Conservation (phyloP, 1,140 invertebrate genomes). For the Drosophila dunni region DNA sequence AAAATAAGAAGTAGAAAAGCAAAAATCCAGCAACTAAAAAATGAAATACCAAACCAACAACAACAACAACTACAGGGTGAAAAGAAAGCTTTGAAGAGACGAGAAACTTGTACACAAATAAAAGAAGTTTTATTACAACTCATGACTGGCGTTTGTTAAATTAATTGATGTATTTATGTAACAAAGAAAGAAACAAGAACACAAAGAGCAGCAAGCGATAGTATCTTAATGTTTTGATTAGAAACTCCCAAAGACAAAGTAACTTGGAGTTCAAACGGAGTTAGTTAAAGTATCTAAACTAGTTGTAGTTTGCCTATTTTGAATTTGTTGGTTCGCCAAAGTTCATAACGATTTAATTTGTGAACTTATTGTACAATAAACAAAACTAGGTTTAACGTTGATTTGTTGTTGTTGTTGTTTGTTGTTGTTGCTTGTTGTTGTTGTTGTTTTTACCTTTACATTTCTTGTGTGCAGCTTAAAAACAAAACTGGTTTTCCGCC, state of each 20-base stretch:
- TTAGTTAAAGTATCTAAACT: neutral
- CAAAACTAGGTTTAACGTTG: conserved; percentile 39
- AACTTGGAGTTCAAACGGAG: neutral
- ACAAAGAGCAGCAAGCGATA: conserved; percentile 1
- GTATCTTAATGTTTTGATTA: conserved; percentile 13
- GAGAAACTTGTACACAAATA: conserved; percentile 9
- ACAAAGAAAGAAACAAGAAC: conserved; percentile 14
- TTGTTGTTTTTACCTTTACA: conserved; percentile 54
- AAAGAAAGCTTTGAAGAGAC: conserved; percentile 37
- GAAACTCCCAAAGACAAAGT: neutral
- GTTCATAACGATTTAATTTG: neutral
- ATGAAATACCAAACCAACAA: conserved; percentile 18
- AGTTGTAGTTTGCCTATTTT: neutral
- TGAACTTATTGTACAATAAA: conserved; percentile 17
- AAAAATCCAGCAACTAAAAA: neutral
- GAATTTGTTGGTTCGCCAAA: neutral
- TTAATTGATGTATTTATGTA: conserved; percentile 24
- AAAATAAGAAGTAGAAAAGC: conserved; percentile 36
- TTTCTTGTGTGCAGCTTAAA: conserved; percentile 65
- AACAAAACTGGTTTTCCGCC: conserved; percentile 70
- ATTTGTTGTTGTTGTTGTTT: conserved; percentile 2
- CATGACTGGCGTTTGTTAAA: conserved; percentile 21
- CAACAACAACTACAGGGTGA: neutral
- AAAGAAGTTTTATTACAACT: conserved; percentile 19
- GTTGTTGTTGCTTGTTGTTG: conserved; percentile 46